Percentiles rank a stretch among this genome's conserved stretches.
Evolutionary conservation across 35 echinoderm and acorn worm species (phyloP).

Genomic region (Amphiura filiformis): DNA sequence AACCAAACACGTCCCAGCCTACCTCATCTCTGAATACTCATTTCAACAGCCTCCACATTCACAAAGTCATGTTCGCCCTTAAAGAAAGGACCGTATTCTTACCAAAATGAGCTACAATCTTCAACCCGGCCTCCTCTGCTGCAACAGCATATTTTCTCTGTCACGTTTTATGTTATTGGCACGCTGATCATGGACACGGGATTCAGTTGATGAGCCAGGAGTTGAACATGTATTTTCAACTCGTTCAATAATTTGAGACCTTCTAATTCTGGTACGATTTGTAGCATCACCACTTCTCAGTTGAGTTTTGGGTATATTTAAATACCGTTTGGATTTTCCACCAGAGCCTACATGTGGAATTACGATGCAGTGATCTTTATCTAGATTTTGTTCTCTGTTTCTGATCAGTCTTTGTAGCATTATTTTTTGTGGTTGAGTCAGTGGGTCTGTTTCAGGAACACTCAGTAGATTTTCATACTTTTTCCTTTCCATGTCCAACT

Average conservation of each 20-base stretch:
- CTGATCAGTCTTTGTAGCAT: neutral
- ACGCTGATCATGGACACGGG: no score
- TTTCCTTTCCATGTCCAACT: neutral
- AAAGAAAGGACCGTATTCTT: no score
- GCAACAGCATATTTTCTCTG: no score
- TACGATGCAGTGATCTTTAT: neutral
- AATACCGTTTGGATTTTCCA: neutral
- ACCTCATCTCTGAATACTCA: no score
- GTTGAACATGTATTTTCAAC: neutral
- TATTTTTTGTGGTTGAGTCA: neutral
- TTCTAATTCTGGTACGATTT: neutral
- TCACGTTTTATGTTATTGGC: no score
- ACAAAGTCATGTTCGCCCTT: no score
- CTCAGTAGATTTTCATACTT: neutral
- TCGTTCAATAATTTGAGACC: neutral
- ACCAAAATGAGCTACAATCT: no score
- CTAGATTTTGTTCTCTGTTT: neutral
- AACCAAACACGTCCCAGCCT: no score
- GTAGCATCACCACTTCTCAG: neutral
- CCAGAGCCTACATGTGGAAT: neutral
- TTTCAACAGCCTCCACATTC: no score
- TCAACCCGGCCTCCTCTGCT: no score
- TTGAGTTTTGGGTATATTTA: neutral
- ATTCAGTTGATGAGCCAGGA: neutral
- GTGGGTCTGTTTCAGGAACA: neutral